These are phyloP conservation scores for Panopea generosa DNA, from an alignment of 2,888 invertebrate genomes.

Conservation along the genomic window DNA sequence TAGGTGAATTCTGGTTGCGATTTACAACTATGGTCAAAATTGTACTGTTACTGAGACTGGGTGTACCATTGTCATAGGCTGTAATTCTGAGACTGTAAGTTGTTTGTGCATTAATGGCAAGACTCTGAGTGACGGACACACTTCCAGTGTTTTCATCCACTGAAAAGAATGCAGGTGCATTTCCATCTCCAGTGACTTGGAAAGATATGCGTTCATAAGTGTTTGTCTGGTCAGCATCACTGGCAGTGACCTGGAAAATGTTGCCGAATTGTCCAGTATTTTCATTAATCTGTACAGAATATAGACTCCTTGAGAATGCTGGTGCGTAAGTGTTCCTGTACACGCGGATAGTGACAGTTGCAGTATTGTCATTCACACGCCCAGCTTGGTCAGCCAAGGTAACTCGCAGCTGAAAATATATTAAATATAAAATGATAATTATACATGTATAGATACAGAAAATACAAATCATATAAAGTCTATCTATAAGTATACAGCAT, in stretches of 20 bases:
- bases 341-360: slow-evolving; percentile 69
- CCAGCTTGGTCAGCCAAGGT: slow-evolving; percentile 61
- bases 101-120: slow-evolving; percentile 30
- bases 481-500: no score
- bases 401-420: slow-evolving; percentile 64
- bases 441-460: no score
- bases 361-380: slow-evolving; percentile 66
- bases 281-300: slow-evolving; percentile 48
- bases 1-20: slow-evolving; percentile 66
- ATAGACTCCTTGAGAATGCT: slow-evolving; percentile 62
- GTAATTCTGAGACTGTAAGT: slow-evolving; percentile 62
- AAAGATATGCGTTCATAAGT: slow-evolving; percentile 73
- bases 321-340: slow-evolving; percentile 71
- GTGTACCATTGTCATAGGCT: slow-evolving; percentile 74
- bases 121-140: slow-evolving; percentile 53
- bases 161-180: slow-evolving; percentile 77
- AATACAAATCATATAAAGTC: no score
- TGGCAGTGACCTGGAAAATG: slow-evolving; percentile 60
- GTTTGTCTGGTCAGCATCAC: slow-evolving; percentile 57
- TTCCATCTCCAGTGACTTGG: slow-evolving; percentile 76
- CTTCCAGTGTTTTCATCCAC: slow-evolving; percentile 69
- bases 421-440: no score
- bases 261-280: slow-evolving; percentile 26
- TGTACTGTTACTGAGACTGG: slow-evolving; percentile 67
- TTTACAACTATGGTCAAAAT: slow-evolving; percentile 66